Evolutionary conservation across 2,113 vertebrate species (phyloP), one percentile per base, ranked within the genome.

Genomic region (Nansenia antarctica): DNA sequence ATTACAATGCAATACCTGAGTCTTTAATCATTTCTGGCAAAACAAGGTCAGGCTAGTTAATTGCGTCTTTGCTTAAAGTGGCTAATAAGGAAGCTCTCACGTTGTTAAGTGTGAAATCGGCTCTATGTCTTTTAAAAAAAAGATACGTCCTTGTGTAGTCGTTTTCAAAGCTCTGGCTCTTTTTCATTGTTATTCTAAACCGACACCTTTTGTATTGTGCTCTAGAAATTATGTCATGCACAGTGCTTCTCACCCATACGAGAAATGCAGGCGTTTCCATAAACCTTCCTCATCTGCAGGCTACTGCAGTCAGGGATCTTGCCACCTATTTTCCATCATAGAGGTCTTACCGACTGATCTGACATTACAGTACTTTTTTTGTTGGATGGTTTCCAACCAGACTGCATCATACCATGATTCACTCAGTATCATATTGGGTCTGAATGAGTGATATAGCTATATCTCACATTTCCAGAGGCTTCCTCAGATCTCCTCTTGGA

Each of bases 401-500:
- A 74, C 68, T 65, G 53, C 61, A 70, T 60, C 65, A 31, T 47
- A 69, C 65, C 47, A 34, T 31, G 30, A 34, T 61, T 69, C 22
- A 27, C 18, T 24, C 34, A 57, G 27, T 67, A 73, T 81, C 60
- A 72, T 71, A 72, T 77, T 69, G 68, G 74, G 64, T 12, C 70
- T 30, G 29, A 77, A 32, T 74, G n/a, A 78, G 82, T 84, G 75
- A 58, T 78, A 82, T 87, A 78, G 78, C 70, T 22, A 77, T 29
- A 77, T 76, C 80, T 83, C 65, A 47, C 60, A 77, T 84, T 87
- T 86, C 77, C 79, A 70, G 26, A 12, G 61, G 55, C 70, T 77
- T 76, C 67, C 70, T 87, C 82, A 71, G 75, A 85, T 86, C 78
- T 78, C 78, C 73, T 60, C 76, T 67, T 58, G 66, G 76, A 79